Conservation (phyloP, 2,113 vertebrate species). For the Miniopterus natalensis region DNA sequence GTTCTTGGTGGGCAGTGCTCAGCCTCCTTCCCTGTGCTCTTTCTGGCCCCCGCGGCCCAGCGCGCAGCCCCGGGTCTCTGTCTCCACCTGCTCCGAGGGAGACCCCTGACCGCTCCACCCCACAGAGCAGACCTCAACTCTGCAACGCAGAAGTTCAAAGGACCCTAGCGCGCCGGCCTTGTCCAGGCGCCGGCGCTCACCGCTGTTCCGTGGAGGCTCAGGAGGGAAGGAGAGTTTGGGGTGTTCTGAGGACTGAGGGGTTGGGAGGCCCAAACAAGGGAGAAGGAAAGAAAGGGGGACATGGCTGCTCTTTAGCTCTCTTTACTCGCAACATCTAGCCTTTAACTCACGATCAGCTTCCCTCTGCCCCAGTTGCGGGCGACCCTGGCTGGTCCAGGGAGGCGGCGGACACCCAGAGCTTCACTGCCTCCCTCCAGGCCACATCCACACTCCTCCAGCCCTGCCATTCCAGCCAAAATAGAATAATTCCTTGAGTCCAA, state of each 20-base stretch:
- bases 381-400: neutral
- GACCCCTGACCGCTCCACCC: too few relatives aligned
- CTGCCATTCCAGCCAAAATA: neutral
- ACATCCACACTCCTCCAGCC: neutral
- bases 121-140: neutral
- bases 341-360: neutral
- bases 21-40: neutral
- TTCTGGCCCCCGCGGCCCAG: neutral
- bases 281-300: neutral
- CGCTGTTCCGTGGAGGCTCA: too few relatives aligned
- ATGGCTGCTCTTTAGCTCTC: neutral
- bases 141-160: neutral
- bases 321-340: too few relatives aligned
- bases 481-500: neutral
- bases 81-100: neutral
- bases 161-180: neutral
- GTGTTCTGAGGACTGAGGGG: neutral
- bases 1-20: neutral
- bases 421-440: neutral
- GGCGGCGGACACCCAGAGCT: neutral
- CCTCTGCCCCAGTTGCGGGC: neutral
- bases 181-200: neutral
- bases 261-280: neutral
- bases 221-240: neutral
- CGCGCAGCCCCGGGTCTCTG: neutral